Base-by-base conservation (phyloP, 2,797 vertebrate species). In the Pyrocephalus nanus region DNA sequence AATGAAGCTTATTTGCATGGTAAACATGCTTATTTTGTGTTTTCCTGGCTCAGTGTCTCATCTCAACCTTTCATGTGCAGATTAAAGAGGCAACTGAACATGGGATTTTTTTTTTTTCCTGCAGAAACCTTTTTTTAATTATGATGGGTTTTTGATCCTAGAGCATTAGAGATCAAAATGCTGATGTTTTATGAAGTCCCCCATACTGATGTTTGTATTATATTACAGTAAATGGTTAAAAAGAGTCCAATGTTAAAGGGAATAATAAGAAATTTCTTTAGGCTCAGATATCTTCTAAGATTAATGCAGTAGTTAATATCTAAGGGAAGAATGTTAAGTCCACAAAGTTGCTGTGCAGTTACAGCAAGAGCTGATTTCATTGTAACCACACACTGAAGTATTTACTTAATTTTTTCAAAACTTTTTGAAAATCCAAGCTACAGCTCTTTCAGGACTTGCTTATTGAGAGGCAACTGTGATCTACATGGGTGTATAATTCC, bases 1-100 rank as follows among this genome's bases (percentile, higher is more conserved):
- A 94, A 89, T 86, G 74, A 92, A 90, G 69, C 13, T 92, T 36
- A 88, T 95, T 94, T 97, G 36, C 89, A 94, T 86, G 27, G 15
- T 42, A 95, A 92, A 92, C 47, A 53, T 26, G 88, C 27, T 94
- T 92, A 64, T 86, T 95, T 93, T 92, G 23, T 43, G 42, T 86
- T 96, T 94, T 95, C 57, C 75, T 95, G 86, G 26, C 92, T 50
- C 2, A 5, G 20, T 81, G 70, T 94, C 69, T 96, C 77, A 66
- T 81, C 70, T 94, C 60, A 57, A 50, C 30, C 75, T 91, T 96
- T 89, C 79, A 87, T 93, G 90, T 96, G 62, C 78, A 92, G 89
- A 92, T 91, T 77, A 36, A 94, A 90, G 47, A 91, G 36, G 32
- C 17, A 93, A 88, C 7, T 51, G 61, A 92, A 47, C 60, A 72